Evolutionary conservation across 2,113 vertebrate genomes (phyloP).

Genomic region (Chroicocephalus ridibundus): DNA sequence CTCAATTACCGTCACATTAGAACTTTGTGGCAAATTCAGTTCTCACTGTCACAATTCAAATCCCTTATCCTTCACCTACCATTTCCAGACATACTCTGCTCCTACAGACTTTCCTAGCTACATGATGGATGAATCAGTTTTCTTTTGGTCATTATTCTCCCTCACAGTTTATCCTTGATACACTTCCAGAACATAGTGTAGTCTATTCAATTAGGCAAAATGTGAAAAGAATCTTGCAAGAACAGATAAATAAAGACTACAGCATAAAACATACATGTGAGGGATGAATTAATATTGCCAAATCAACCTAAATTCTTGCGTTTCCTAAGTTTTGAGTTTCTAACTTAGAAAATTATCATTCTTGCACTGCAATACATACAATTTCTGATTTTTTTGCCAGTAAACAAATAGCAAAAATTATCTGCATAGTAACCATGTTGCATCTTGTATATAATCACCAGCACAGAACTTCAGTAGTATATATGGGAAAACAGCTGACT

Average conservation of each 20-base stretch:
- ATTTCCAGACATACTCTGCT: not conserved
- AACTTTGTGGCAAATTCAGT: constrained; percentile 33
- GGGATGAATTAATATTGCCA: not conserved
- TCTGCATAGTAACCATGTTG: not conserved
- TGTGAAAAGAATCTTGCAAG: not conserved
- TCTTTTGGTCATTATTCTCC: not conserved
- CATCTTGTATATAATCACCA: not conserved
- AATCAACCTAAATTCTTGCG: not conserved
- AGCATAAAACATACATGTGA: not conserved
- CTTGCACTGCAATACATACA: not conserved
- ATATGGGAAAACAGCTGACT: not conserved
- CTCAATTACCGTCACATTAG: constrained; percentile 25
- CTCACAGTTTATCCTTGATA: not conserved
- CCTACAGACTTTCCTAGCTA: not conserved
- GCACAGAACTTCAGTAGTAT: not conserved
- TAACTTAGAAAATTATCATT: not conserved
- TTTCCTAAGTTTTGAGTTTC: not conserved
- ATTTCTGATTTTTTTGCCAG: not conserved
- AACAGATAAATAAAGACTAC: not conserved
- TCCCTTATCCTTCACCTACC: not conserved
- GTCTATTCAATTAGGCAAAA: not conserved
- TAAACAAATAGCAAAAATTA: not conserved
- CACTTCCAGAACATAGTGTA: not conserved
- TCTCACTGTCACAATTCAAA: not conserved
- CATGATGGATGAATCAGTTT: not conserved